Conservation (phyloP, 2,113 vertebrate species). For the Siniperca knerii region DNA sequence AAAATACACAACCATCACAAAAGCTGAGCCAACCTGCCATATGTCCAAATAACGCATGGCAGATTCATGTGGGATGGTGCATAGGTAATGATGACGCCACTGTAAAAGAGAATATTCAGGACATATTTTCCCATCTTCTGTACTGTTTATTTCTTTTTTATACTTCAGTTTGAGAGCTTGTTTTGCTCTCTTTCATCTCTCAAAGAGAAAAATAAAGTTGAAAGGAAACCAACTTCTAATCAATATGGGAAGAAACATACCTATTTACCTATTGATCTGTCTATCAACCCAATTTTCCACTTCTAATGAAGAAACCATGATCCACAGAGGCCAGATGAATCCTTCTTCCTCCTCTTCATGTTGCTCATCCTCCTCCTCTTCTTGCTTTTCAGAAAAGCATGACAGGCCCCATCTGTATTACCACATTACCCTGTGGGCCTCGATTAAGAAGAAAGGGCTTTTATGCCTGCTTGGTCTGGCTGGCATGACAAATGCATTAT, state of each 20-base stretch:
- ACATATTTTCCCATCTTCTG: not conserved
- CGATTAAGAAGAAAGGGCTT: slow-evolving; percentile 66
- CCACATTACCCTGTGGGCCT: slow-evolving; percentile 59
- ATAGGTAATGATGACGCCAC: slow-evolving; percentile 20
- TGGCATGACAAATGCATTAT: slow-evolving; percentile 67
- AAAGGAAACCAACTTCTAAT: slow-evolving; percentile 18
- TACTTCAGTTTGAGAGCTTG: slow-evolving; percentile 4
- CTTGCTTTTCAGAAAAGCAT: slow-evolving; percentile 59
- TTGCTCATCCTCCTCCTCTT: slow-evolving; percentile 43
- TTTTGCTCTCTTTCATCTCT: slow-evolving; percentile 25
- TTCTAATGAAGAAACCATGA: slow-evolving; percentile 45
- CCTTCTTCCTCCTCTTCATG: slow-evolving; percentile 37
- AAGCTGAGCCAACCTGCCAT: slow-evolving; percentile 42
- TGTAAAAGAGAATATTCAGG: slow-evolving; percentile 28
- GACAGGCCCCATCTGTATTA: slow-evolving; percentile 75
- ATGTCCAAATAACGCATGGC: slow-evolving; percentile 47
- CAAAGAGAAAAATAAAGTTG: slow-evolving; percentile 14
- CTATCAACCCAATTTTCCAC: slow-evolving; percentile 31
- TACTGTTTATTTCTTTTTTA: slow-evolving; percentile 1
- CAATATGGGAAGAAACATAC: not conserved
- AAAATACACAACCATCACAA: not conserved
- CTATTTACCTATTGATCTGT: not conserved
- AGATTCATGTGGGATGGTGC: slow-evolving; percentile 20
- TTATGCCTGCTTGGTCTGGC: slow-evolving; percentile 56
- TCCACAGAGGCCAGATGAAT: slow-evolving; percentile 49